Evolutionary conservation across 1,140 invertebrate genomes (phyloP), one percentile per base, ranked within the genome.

Genomic region (Oryctes rhinoceros): DNA sequence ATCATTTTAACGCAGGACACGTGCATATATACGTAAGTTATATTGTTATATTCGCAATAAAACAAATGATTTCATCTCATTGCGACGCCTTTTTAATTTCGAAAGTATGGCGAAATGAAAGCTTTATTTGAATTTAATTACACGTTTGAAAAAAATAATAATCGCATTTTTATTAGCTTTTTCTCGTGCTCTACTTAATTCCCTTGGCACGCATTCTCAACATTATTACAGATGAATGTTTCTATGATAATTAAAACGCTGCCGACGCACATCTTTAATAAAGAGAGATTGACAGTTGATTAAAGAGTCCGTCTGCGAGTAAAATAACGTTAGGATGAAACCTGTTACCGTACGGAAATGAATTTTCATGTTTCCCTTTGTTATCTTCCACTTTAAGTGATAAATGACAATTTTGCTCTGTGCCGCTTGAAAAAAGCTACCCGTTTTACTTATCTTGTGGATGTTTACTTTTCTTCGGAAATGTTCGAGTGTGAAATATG

Each of bases 381-480:
- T 49, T 49, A 76, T 76, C 75, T 76, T 47, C 75, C 75, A 76
- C 47, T 49, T 76, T 49, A 44, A 76, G 39, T 49, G 75, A 47
- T 49, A 44, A 49, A 76, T 76, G 75, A 49, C 65, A 76, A 49
- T 44, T 76, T 76, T 48, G 75, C 75, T 24, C 11, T 24, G 39
- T 15, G 75, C 37, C 75, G 65, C 75, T 44, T 76, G 10, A 47
- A 76, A 76, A 76, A 76, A 76, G 75, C 75, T 24, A 76, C 75
- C 44, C 75, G 75, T 76, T 49, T 76, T 76, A 76, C 75, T 76
- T 76, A 47, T 47, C 47, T 49, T 48, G 18, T 76, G 47, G 47
- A 76, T 76, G 75, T 76, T 76, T 76, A 76, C 75, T 44, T 76
- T 76, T 76, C 75, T 76, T 76, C 75, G 75, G 75, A 76, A 76